Percentiles rank a stretch among this genome's conserved stretches.
Conservation (phyloP, 2,113 vertebrate species). For the Excalfactoria chinensis region DNA sequence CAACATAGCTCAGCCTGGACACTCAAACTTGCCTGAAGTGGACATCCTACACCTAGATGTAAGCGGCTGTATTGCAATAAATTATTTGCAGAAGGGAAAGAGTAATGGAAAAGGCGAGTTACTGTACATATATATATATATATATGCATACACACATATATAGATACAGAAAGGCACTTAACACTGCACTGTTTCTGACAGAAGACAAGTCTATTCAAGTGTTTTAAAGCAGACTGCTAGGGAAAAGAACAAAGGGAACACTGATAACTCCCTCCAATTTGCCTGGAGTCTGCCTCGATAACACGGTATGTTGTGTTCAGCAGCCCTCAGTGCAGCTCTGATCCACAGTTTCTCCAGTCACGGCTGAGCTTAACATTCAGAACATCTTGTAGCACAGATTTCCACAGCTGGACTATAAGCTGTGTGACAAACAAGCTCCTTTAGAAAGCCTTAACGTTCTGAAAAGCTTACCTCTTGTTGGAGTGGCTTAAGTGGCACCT, state of each 20-base stretch:
- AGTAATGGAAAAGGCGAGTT: neutral
- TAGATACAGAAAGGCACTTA: neutral
- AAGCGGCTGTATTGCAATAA: neutral
- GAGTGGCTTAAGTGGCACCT: neutral
- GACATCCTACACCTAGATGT: rapidly evolving
- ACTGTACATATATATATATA: neutral
- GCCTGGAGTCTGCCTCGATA: too few relatives aligned
- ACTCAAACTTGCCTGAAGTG: neutral
- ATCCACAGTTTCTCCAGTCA: neutral
- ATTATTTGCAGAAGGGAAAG: neutral
- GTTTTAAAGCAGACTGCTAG: neutral
- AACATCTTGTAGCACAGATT: neutral
- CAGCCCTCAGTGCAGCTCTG: neutral
- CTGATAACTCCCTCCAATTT: too few relatives aligned
- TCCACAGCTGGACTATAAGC: rapidly evolving
- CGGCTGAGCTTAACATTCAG: neutral
- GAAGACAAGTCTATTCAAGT: neutral
- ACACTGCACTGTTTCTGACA: rapidly evolving
- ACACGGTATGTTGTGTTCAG: neutral
- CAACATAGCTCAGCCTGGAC: rapidly evolving
- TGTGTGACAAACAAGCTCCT: neutral
- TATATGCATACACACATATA: neutral
- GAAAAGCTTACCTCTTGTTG: constrained; percentile 42
- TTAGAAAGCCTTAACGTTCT: neutral
- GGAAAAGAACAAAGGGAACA: too few relatives aligned